Evolutionary conservation across 2,113 vertebrate species (phyloP).

Genomic region (Donacobius atricapilla): DNA sequence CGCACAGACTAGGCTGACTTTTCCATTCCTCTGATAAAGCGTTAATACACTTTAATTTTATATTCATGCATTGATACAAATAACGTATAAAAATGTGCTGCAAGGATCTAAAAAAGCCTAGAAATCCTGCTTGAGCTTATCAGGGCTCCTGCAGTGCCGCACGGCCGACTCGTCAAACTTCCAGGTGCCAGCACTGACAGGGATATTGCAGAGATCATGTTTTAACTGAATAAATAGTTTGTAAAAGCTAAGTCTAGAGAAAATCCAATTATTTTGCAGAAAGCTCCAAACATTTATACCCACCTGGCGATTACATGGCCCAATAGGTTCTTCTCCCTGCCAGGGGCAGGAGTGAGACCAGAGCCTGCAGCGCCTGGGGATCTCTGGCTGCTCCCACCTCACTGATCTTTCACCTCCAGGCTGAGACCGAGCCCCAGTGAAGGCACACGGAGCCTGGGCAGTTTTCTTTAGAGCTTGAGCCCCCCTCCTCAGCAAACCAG

Average conservation of each 20-base stretch:
- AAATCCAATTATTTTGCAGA: slow-evolving; percentile 21
- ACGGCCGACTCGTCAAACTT: neutral
- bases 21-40: neutral
- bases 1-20: neutral
- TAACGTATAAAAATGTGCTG: neutral
- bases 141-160: neutral
- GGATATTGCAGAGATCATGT: neutral
- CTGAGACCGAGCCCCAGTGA: neutral
- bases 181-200: neutral
- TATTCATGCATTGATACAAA: neutral
- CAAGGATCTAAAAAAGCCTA: neutral
- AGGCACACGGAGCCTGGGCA: neutral
- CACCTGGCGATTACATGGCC: slow-evolving; percentile 64
- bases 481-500: neutral
- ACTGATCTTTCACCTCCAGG: neutral
- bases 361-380: neutral
- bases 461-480: neutral
- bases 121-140: neutral
- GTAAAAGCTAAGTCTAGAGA: neutral
- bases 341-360: neutral
- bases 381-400: neutral
- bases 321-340: slow-evolving; percentile 41
- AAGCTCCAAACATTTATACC: slow-evolving; percentile 60
- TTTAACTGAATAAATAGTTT: neutral
- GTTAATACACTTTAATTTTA: neutral